A percentile compares a stretch with the other conserved stretches of the same genome.
Evolutionary conservation across 2,113 vertebrate species (phyloP).

Genomic region (Eudorcas thomsonii): DNA sequence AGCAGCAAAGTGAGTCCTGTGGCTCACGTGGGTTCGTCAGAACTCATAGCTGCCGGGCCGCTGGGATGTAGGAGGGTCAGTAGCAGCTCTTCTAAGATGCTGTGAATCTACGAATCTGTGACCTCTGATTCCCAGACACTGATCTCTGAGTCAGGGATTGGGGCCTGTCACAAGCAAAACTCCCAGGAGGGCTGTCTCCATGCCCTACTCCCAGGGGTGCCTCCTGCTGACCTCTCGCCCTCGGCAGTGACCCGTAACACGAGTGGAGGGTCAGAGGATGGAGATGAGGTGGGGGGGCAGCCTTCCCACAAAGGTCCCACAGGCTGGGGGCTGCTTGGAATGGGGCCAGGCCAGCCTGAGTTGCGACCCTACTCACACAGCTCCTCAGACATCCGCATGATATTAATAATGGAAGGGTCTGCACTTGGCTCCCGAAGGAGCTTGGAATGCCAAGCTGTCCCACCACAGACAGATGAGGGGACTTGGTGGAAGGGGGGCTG

Average conservation of each 20-base stretch:
- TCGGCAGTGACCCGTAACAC: not conserved
- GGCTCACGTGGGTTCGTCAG: fast-evolving
- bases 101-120: fast-evolving
- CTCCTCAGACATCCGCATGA: slow-evolving; percentile 71
- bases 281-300: fast-evolving
- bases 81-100: not conserved
- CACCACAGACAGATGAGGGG: slow-evolving; percentile 69
- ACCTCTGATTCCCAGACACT: not conserved
- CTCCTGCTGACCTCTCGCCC: not conserved
- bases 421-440: slow-evolving; percentile 48
- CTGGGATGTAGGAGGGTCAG: not conserved
- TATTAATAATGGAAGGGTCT: slow-evolving; percentile 80
- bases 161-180: not conserved
- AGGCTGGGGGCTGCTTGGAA: not conserved
- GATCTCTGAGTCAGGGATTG: not conserved
- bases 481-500: not conserved
- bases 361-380: not conserved
- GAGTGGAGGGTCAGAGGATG: not conserved
- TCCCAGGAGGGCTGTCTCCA: fast-evolving
- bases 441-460: slow-evolving; percentile 67
- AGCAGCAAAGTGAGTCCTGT: too few species aligned
- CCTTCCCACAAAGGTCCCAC: fast-evolving
- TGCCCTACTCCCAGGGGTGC: not conserved
- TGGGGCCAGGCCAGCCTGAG: slow-evolving; percentile 43
- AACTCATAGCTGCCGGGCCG: fast-evolving